A percentile compares a stretch with the other conserved stretches of the same genome.
Conservation (phyloP, 2,797 vertebrate species). For the Furcifer pardalis region DNA sequence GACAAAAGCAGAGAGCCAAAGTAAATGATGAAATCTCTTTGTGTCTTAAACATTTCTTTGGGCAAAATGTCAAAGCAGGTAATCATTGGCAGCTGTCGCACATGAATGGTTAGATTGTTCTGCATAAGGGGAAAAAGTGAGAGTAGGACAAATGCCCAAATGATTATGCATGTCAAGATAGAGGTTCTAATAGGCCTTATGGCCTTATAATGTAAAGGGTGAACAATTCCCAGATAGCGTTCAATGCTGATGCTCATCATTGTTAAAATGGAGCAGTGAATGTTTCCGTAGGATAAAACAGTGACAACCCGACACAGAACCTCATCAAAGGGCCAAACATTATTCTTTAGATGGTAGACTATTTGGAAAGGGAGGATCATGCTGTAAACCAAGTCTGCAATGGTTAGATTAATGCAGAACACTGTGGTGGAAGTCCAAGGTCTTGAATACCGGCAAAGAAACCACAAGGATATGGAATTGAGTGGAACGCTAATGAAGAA, state of each 20-base stretch:
- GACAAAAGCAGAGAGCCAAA: conserved; percentile 42
- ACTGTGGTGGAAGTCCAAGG: conserved; percentile 39
- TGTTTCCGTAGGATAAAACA: conserved; percentile 49
- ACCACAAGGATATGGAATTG: conserved; percentile 48
- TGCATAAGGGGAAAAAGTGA: conserved; percentile 50
- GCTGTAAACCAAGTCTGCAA: conserved; percentile 40
- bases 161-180: conserved; percentile 15
- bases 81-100: conserved; percentile 27
- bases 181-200: conserved; percentile 27
- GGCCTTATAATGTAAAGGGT: conserved; percentile 18
- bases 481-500: conserved; percentile 57
- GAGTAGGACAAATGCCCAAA: conserved; percentile 51
- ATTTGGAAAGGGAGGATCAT: conserved; percentile 42
- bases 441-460: conserved; percentile 34
- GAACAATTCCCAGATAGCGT: conserved; percentile 48
- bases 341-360: conserved; percentile 38
- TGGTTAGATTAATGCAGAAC: conserved; percentile 42
- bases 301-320: conserved; percentile 11
- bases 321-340: background rate
- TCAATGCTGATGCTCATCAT: conserved; percentile 51
- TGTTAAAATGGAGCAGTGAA: conserved; percentile 48
- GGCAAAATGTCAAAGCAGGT: conserved; percentile 60
- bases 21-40: conserved; percentile 25
- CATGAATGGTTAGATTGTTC: background rate
- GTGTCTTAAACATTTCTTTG: conserved; percentile 18